Base-by-base conservation (phyloP, 1,140 invertebrate species). In the Pomacea maculata region DNA sequence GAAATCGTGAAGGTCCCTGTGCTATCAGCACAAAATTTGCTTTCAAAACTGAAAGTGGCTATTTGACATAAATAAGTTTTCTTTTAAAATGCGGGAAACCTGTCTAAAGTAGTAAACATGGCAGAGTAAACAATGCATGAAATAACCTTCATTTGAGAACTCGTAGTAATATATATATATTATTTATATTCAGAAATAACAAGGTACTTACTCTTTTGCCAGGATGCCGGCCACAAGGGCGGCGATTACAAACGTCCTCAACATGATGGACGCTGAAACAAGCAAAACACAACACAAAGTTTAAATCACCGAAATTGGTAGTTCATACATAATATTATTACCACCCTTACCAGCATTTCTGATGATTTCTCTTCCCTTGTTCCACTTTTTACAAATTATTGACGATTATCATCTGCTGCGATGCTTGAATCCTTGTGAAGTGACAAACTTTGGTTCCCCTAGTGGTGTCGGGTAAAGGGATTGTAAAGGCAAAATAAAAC, bases 191-290 rank as follows among this genome's bases (percentile, higher is more conserved):
- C 5, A 61, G 65, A 52, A 29, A 79, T 10, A 19, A 12, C 21
- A 80, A 61, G 64, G 19, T 45, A 82, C 83, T 81, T 82, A 85
- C 83, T 85, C 75, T 12, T 81, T 65, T 19, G 83, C 83, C 3
- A 68, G 12, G 17, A 79, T 68, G 54, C 80, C 80, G 55, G 73
- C 80, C n/a, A 82, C 71, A 25, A 75, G 72, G 61, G 78, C 74
- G 52, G 83, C 83, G 19, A 84, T 9, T 29, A 84, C 19, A 61
- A 84, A 67, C 19, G 77, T 34, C 71, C 78, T 81, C 61, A 80
- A 72, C 80, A 82, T 83, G 67, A 54, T 34, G 67, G 67, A 25
- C 54, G 70, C 34, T 67, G 67, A 67, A 55, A 78, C n/a, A 11
- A 55, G 67, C 25, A 65, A 29, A 77, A n/a, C 55, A 45, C 55